These are phyloP conservation scores for Lissocephala sabroskyi DNA, from an alignment of 2,888 invertebrate genomes.

Conservation along the genomic window DNA sequence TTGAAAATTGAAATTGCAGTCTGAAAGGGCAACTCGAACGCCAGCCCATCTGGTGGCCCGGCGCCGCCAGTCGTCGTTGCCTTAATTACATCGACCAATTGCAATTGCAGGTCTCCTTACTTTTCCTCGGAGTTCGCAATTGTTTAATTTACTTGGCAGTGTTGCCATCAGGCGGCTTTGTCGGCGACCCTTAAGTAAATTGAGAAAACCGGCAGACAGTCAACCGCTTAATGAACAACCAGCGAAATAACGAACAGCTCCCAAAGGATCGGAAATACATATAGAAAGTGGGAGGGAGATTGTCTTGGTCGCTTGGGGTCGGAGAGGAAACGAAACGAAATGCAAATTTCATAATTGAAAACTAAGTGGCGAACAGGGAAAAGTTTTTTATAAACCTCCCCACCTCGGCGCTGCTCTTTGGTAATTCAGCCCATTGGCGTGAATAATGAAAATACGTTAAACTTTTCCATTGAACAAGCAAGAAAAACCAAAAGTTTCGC, in stretches of 20 bases:
- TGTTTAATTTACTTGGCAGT: slow-evolving; percentile 43
- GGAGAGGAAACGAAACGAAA: slow-evolving; percentile 21
- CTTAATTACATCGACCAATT: slow-evolving; percentile 12
- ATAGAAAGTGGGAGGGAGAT: background rate
- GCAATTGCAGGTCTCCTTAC: slow-evolving; percentile 4
- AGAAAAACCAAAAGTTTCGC: slow-evolving; percentile 1
- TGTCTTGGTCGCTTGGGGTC: background rate
- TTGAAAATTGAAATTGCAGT: slow-evolving; percentile 3
- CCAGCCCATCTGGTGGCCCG: slow-evolving; percentile 5
- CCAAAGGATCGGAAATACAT: background rate
- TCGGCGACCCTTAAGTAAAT: slow-evolving; percentile 57
- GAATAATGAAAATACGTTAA: slow-evolving; percentile 57
- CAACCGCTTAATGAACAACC: too few relatives aligned
- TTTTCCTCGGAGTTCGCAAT: slow-evolving; percentile 9
- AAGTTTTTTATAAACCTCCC: slow-evolving; percentile 37
- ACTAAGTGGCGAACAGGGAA: slow-evolving; percentile 50
- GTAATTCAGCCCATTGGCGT: slow-evolving; percentile 50
- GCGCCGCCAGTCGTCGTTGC: background rate
- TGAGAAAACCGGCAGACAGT: too few relatives aligned
- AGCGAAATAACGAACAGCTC: too few relatives aligned
- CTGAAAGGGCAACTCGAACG: slow-evolving; percentile 1
- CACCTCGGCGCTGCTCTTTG: background rate
- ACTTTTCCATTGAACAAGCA: slow-evolving; percentile 40
- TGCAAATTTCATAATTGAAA: slow-evolving; percentile 63
- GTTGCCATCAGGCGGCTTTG: slow-evolving; percentile 15